Evolutionary conservation across 2,797 vertebrate genomes (phyloP).

Genomic region (Microctenopoma steveboyesi): DNA sequence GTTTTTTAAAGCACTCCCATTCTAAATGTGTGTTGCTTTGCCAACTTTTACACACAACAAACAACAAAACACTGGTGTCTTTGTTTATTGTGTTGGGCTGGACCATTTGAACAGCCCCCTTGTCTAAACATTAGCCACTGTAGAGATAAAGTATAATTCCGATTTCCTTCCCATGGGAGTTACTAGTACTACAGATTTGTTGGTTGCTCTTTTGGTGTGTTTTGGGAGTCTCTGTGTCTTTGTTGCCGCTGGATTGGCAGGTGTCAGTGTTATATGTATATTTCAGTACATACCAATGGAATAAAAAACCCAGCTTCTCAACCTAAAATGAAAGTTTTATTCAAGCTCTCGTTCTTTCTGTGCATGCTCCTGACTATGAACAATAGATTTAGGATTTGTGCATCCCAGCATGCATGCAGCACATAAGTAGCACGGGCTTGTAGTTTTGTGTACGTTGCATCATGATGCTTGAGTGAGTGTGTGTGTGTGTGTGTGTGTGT

Average conservation of each 20-base stretch:
- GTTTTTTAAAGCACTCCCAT: slow-evolving; percentile 43
- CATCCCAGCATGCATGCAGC: background rate
- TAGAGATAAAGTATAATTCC: slow-evolving; percentile 28
- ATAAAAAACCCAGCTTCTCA: slow-evolving; percentile 75
- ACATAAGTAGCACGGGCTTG: slow-evolving; percentile 1
- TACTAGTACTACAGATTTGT: slow-evolving; percentile 37
- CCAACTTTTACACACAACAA: slow-evolving; percentile 30
- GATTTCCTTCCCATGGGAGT: slow-evolving; percentile 51
- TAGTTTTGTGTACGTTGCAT: slow-evolving; percentile 33
- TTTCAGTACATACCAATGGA: slow-evolving; percentile 84
- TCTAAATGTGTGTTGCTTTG: slow-evolving; percentile 28
- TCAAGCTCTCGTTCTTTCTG: background rate
- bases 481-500: slow-evolving; percentile 27
- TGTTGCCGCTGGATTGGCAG: slow-evolving; percentile 90
- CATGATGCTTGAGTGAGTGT: slow-evolving; percentile 20
- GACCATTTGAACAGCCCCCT: slow-evolving; percentile 38
- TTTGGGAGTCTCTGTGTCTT: slow-evolving; percentile 76
- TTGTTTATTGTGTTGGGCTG: slow-evolving; percentile 36
- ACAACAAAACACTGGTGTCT: slow-evolving; percentile 41
- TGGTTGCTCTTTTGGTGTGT: slow-evolving; percentile 55
- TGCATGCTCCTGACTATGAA: background rate
- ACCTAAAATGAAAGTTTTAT: slow-evolving; percentile 30
- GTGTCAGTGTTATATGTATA: slow-evolving; percentile 87
- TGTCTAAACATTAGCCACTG: slow-evolving; percentile 23
- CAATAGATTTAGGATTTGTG: background rate